Conservation (phyloP, 1,140 invertebrate genomes). For the Eriocheir sinensis region DNA sequence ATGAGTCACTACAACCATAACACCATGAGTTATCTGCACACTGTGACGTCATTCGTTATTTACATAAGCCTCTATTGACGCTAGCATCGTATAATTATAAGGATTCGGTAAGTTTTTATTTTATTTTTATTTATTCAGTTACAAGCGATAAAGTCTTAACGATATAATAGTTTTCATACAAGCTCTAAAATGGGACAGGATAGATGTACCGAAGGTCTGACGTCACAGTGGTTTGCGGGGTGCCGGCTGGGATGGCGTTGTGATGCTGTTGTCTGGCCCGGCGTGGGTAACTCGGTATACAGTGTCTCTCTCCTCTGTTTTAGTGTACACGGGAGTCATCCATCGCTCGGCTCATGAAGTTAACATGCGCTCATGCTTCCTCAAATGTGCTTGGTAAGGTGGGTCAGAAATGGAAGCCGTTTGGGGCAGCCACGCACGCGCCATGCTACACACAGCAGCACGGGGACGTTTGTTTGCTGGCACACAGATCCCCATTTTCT, state of each 20-base stretch:
- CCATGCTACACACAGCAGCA: background rate
- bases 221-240: background rate
- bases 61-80: background rate
- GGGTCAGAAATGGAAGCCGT: background rate
- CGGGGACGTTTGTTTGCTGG: background rate
- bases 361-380: conserved; percentile 74
- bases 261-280: background rate
- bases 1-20: background rate
- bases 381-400: conserved; percentile 47
- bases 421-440: background rate
- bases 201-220: too few species aligned
- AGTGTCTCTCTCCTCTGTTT: background rate
- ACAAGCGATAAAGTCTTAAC: too few species aligned
- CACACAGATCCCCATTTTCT: conserved; percentile 2
- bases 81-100: too few species aligned
- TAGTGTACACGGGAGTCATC: background rate
- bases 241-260: background rate
- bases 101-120: too few species aligned
- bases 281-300: background rate
- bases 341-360: conserved; percentile 63
- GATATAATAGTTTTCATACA: too few species aligned
- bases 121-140: too few species aligned
- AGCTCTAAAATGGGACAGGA: too few species aligned
- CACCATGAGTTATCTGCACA: background rate
- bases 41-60: background rate